Percentiles rank a stretch among this genome's conserved stretches.
phyloP scores from a whole-genome alignment of 2,888 invertebrate genomes.

The Arrhopalites spinosus region DNA sequence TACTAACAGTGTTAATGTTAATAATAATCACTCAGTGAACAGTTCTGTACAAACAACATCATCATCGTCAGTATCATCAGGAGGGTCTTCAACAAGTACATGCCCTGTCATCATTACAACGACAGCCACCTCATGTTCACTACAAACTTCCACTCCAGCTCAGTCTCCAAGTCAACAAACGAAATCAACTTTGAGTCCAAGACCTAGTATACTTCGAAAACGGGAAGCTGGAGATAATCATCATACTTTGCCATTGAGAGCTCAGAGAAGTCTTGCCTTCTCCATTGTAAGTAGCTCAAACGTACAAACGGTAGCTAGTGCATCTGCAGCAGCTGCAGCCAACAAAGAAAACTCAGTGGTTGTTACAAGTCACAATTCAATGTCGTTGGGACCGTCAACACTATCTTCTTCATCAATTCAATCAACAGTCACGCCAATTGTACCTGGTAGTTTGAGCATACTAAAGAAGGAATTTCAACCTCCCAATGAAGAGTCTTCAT shows the following conservation, averaged over 20 bases:
- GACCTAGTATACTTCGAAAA: constrained; percentile 86
- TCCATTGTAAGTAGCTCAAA: constrained; percentile 58
- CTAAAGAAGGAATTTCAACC: constrained; percentile 56
- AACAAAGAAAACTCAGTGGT: constrained; percentile 50
- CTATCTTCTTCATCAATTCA: not conserved
- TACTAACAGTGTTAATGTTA: too few species aligned
- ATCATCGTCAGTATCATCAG: too few species aligned
- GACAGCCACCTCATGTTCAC: constrained; percentile 40
- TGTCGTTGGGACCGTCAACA: not conserved
- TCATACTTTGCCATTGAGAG: constrained; percentile 64
- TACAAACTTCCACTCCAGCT: constrained; percentile 55
- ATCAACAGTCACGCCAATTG: constrained; percentile 2
- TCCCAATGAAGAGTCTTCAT: constrained; percentile 55
- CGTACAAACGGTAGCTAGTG: constrained; percentile 37
- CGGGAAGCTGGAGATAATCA: constrained; percentile 65
- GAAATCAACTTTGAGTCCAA: constrained; percentile 66
- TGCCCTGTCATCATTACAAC: constrained; percentile 39
- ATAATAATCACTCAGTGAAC: too few species aligned
- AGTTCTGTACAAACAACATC: too few species aligned
- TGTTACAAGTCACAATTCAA: not conserved
- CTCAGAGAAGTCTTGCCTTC: constrained; percentile 67
- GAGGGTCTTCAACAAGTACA: constrained; percentile 30
- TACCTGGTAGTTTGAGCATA: constrained; percentile 44
- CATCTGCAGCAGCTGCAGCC: constrained; percentile 45
- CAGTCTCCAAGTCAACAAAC: constrained; percentile 58